Evolutionary conservation across 2,888 invertebrate genomes (phyloP).

Genomic region (Lasioglossum vierecki): DNA sequence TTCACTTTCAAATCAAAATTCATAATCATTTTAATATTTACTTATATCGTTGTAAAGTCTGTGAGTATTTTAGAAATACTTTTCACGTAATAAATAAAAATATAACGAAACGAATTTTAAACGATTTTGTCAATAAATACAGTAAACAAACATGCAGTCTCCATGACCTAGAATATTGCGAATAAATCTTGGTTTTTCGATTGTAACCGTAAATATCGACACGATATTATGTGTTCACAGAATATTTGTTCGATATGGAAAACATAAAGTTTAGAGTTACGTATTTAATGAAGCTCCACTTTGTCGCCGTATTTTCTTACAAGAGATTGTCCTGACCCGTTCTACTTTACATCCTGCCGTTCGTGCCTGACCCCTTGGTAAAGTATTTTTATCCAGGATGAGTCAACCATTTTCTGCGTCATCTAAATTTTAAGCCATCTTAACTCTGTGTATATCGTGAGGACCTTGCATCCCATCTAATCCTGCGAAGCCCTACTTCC

Average conservation of each 20-base stretch:
- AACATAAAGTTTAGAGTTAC: neutral
- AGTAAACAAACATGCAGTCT: neutral
- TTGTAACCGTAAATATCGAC: neutral
- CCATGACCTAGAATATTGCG: neutral
- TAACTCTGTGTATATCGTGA: neutral
- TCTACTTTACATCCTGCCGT: neutral
- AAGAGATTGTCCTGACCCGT: neutral
- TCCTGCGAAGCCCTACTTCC: neutral
- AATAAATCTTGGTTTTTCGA: neutral
- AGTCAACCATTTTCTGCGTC: neutral
- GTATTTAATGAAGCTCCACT: neutral
- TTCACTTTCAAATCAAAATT: neutral
- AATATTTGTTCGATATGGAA: neutral
- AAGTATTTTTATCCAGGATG: slow-evolving; percentile 8
- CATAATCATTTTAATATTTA: neutral
- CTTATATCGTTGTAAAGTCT: neutral
- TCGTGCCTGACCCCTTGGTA: neutral
- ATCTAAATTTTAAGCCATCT: slow-evolving; percentile 1
- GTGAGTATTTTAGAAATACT: neutral
- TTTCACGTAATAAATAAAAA: neutral
- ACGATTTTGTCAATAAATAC: neutral
- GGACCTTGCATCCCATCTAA: neutral
- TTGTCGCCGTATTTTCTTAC: neutral
- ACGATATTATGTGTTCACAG: neutral
- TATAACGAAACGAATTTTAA: neutral